Evolutionary conservation across 2,797 vertebrate species (phyloP).

Genomic region (Rhinella marina): DNA sequence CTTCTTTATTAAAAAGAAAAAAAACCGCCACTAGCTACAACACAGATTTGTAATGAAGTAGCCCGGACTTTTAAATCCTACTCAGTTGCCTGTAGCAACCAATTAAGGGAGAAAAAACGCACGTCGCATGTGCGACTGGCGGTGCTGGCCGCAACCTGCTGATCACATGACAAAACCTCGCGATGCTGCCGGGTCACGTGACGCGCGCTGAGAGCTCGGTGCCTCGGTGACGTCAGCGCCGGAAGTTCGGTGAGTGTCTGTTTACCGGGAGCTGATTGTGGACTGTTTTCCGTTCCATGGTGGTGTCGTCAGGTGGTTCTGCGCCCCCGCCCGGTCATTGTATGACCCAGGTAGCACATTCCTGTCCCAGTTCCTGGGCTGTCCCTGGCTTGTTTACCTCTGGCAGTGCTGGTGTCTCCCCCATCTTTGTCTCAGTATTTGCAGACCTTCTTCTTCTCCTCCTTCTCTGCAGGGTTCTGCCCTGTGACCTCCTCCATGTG

Average conservation of each 20-base stretch:
- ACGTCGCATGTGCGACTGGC: background rate
- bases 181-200: conserved; percentile 17
- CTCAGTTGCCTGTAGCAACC: conserved; percentile 1
- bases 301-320: background rate
- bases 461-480: background rate
- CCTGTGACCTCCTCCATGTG: background rate
- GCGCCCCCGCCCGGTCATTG: background rate
- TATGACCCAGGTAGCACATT: background rate
- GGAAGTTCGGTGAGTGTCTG: conserved; percentile 51
- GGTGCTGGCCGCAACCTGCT: background rate
- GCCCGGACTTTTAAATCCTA: background rate
- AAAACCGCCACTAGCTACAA: too few species aligned
- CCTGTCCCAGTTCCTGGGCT: background rate
- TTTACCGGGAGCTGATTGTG: background rate
- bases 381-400: background rate
- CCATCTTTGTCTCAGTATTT: background rate
- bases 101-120: too few species aligned
- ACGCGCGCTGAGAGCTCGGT: conserved; percentile 21
- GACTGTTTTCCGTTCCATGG: background rate
- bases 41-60: too few species aligned
- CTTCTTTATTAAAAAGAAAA: too few species aligned
- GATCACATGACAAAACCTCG: conserved; percentile 32
- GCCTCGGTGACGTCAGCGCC: conserved; percentile 45
- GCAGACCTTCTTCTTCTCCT: background rate
- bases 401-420: too few species aligned